Evolutionary conservation across 2,888 invertebrate genomes (phyloP).

Genomic region (Teleogryllus oceanicus): DNA sequence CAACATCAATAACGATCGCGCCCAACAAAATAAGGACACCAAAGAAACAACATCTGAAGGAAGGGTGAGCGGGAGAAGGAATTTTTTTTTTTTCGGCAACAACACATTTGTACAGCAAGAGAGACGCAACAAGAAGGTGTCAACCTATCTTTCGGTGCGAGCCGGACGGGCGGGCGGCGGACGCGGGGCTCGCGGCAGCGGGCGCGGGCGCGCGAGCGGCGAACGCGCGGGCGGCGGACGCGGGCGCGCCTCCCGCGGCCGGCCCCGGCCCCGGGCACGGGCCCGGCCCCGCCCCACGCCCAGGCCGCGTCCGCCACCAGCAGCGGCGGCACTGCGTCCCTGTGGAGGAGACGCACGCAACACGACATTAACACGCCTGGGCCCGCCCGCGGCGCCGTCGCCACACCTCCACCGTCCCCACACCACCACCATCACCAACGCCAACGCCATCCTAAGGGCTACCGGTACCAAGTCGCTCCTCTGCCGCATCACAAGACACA

Average conservation of each 20-base stretch:
- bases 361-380: not conserved
- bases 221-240: not conserved
- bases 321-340: not conserved
- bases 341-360: not conserved
- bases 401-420: too few species aligned
- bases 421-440: too few species aligned
- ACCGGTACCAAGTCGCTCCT: too few species aligned
- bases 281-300: not conserved
- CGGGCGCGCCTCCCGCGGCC: not conserved
- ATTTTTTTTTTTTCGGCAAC: too few species aligned
- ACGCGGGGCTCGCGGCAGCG: not conserved
- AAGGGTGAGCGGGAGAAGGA: not conserved
- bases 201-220: not conserved
- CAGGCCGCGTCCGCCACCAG: not conserved
- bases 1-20: too few species aligned
- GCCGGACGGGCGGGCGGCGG: conserved; percentile 6
- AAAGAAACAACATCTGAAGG: not conserved
- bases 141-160: conserved; percentile 10
- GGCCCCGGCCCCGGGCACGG: not conserved
- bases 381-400: too few species aligned
- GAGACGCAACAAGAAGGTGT: not conserved
- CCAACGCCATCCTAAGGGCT: too few species aligned
- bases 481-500: too few species aligned
- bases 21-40: not conserved
- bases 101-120: too few species aligned